Conservation (phyloP, 2,113 vertebrate species). For the Nothoprocta perdicaria region DNA sequence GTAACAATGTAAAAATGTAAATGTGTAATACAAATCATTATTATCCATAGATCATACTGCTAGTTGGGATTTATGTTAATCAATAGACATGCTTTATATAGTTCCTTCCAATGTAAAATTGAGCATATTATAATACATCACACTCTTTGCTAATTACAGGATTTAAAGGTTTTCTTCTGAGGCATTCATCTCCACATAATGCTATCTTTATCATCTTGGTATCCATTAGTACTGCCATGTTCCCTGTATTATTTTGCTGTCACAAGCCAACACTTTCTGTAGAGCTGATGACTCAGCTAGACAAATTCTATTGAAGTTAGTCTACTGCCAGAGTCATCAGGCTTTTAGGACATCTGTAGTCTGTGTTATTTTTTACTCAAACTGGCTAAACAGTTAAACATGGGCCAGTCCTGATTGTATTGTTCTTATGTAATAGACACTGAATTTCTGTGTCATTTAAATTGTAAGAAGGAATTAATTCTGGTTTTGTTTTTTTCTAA, state of each 20-base stretch:
- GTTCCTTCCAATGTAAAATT: background rate
- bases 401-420: background rate
- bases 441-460: background rate
- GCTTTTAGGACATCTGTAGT: background rate
- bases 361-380: background rate
- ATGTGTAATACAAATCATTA: slow-evolving; percentile 11
- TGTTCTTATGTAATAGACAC: background rate
- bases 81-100: slow-evolving; percentile 39
- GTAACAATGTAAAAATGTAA: slow-evolving; percentile 32
- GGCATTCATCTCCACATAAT: background rate
- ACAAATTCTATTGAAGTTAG: background rate
- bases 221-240: slow-evolving; percentile 6
- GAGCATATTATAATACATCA: slow-evolving; percentile 17
- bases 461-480: background rate
- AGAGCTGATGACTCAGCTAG: background rate
- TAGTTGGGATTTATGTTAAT: slow-evolving; percentile 23
- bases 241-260: background rate
- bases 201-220: slow-evolving; percentile 12
- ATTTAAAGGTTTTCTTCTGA: slow-evolving; percentile 33
- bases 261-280: background rate
- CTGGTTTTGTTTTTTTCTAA: background rate
- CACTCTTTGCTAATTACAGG: slow-evolving; percentile 26
- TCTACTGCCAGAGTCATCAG: background rate
- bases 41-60: slow-evolving; percentile 25
- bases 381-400: background rate